These are phyloP conservation scores for Sebastes minor DNA, from an alignment of 2,797 vertebrate species.

Conservation along the genomic window DNA sequence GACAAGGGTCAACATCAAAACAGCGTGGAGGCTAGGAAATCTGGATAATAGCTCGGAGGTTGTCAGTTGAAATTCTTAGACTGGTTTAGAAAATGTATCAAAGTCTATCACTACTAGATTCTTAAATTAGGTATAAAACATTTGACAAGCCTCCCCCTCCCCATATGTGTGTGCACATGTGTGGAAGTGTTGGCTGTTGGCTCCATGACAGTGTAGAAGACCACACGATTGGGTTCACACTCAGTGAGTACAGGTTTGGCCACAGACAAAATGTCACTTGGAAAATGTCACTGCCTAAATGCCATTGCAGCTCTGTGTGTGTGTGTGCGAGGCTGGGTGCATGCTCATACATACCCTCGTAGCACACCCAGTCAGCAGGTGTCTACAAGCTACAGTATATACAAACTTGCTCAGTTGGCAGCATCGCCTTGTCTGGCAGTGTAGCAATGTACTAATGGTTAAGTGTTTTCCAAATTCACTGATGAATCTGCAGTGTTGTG, in stretches of 20 bases:
- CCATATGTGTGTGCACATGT: not conserved
- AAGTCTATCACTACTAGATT: not conserved
- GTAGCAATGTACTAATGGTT: not conserved
- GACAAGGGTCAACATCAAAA: not conserved
- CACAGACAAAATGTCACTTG: constrained; percentile 80
- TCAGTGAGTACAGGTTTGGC: constrained; percentile 69
- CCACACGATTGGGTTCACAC: constrained; percentile 62
- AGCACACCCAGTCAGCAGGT: constrained; percentile 21
- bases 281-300: constrained; percentile 84
- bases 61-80: not conserved
- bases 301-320: constrained; percentile 62
- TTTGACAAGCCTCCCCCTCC: not conserved
- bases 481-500: constrained; percentile 27
- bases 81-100: not conserved
- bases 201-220: constrained; percentile 37
- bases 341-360: not conserved
- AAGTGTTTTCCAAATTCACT: constrained; percentile 38
- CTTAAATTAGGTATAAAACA: not conserved
- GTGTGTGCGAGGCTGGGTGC: not conserved
- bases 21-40: not conserved
- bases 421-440: constrained; percentile 18
- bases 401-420: constrained; percentile 41
- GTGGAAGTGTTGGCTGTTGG: constrained; percentile 19
- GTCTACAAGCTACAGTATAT: constrained; percentile 20
- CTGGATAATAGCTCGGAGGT: not conserved